Evolutionary conservation across 2,113 vertebrate species (phyloP), one percentile per base, ranked within the genome.

Genomic region (Callospermophilus lateralis): DNA sequence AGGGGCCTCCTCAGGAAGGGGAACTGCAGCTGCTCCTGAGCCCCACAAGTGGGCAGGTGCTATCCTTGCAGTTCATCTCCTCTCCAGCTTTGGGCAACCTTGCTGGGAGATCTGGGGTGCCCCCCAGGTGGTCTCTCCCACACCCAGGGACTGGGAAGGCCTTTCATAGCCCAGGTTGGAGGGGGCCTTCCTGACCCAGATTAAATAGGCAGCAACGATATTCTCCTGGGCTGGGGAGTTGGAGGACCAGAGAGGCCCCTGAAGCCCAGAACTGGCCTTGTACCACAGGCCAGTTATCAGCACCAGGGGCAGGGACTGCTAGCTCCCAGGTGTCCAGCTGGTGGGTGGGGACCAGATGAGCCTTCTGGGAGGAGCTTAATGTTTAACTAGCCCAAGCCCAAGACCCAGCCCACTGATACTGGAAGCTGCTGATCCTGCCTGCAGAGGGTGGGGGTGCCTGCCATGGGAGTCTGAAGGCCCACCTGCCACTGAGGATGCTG

Each of bases 281-380:
- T n/a, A 6, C 34, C 79, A 42, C 65, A 22, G 30, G 0, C 13
- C 13, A 19, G 42, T 76, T 42, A 20, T 90, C 80, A 51, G 89
- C 45, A 12, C 10, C 51, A 32, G 65, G 45, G 15, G n/a, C 73
- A 34, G 93, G 39, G 70, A 65, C 45, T 32, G 4, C 55, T 84
- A 16, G 78, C 63, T 96, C 65, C 42, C 42, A 17, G 28, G 32
- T 3, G 6, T 53, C 84, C 28, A 37, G 72, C n/a, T 30, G 24
- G 37, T 53, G 28, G 94, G 88, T 92, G 61, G 76, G 81, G 96
- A 55, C 83, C 81, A 0, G 77, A 42, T 1, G 22, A 63, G 34
- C 42, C 65, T 65, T 88, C 77, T 48, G 61, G 34, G 83, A 7
- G 8, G 58, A 78, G 94, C 19, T 96, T 86, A 86, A 94, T 70